Evolutionary conservation across 1,140 invertebrate species (phyloP).

Genomic region (Drosophila orosa): DNA sequence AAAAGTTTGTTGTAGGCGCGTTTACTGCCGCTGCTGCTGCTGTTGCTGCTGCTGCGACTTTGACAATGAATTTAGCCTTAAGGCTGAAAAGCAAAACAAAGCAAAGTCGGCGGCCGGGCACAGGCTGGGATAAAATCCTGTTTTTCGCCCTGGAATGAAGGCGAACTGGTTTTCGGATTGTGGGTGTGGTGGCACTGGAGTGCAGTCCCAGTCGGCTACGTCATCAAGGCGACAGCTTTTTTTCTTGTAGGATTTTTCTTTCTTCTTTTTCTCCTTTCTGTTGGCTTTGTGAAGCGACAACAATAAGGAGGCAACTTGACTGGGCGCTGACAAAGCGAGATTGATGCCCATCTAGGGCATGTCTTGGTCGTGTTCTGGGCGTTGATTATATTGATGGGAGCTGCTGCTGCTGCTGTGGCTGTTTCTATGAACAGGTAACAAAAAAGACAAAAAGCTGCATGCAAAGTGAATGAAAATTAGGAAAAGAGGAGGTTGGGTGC

Average conservation of each 20-base stretch:
- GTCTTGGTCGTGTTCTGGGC: slow-evolving; percentile 46
- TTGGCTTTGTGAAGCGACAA: slow-evolving; percentile 46
- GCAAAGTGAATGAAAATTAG: slow-evolving; percentile 16
- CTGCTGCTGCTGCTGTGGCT: slow-evolving; percentile 12
- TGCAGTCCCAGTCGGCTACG: slow-evolving; percentile 55
- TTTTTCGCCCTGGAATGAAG: slow-evolving; percentile 66
- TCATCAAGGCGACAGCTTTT: slow-evolving; percentile 65
- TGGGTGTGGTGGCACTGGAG: slow-evolving; percentile 61
- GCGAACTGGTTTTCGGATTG: slow-evolving; percentile 67
- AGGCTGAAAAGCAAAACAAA: slow-evolving; percentile 55
- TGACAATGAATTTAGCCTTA: slow-evolving; percentile 81
- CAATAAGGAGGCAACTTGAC: slow-evolving; percentile 74
- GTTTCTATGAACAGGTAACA: slow-evolving; percentile 36
- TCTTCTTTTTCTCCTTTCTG: not conserved
- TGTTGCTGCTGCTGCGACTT: slow-evolving; percentile 60
- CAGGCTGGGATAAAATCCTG: slow-evolving; percentile 59
- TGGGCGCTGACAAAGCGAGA: slow-evolving; percentile 74
- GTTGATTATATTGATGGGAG: slow-evolving; percentile 55
- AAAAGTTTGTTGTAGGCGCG: slow-evolving; percentile 78
- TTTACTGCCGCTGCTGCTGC: slow-evolving; percentile 25
- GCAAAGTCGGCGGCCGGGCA: slow-evolving; percentile 24
- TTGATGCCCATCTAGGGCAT: slow-evolving; percentile 68
- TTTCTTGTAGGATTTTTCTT: slow-evolving; percentile 35
- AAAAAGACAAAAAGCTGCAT: slow-evolving; percentile 22
- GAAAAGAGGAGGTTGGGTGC: not conserved